Evolutionary conservation across 2,888 invertebrate species (phyloP).

Genomic region (Bugulina stolonifera): DNA sequence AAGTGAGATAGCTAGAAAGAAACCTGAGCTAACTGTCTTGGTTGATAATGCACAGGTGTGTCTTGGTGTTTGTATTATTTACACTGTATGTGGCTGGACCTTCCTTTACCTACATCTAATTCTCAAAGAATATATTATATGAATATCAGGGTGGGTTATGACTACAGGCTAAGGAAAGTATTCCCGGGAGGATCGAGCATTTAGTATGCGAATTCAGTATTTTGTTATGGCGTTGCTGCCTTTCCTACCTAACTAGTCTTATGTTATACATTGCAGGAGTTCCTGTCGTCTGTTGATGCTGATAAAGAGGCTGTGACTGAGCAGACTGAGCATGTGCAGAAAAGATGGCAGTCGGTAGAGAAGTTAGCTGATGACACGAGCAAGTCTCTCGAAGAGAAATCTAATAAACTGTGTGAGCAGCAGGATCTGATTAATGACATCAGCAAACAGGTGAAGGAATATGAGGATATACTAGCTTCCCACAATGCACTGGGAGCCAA

Average conservation of each 20-base stretch:
- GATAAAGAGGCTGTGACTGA: conserved; percentile 83
- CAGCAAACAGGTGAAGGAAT: conserved; percentile 63
- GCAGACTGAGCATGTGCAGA: conserved; percentile 73
- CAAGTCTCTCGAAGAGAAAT: conserved; percentile 75
- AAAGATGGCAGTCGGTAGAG: conserved; percentile 77
- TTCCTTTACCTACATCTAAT: too few species aligned
- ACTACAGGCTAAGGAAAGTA: too few species aligned
- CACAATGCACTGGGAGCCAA: conserved; percentile 66
- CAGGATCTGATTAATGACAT: conserved; percentile 58
- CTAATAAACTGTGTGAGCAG: conserved; percentile 66
- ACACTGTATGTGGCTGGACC: too few species aligned
- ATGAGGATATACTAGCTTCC: conserved; percentile 76
- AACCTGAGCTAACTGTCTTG: conserved; percentile 63
- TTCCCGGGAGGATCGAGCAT: too few species aligned
- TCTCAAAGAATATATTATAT: too few species aligned
- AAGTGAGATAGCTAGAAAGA: conserved; percentile 87
- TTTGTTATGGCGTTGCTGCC: too few species aligned
- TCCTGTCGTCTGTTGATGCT: conserved; percentile 78
- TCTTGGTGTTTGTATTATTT: too few species aligned
- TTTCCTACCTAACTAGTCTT: too few species aligned
- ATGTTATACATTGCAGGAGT: conserved; percentile 69
- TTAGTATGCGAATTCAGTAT: too few species aligned
- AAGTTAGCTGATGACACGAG: conserved; percentile 65
- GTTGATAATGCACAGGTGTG: not conserved
- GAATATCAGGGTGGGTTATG: too few species aligned